Base-by-base conservation (phyloP, 2,797 vertebrate genomes). In the Dipus sagitta region DNA sequence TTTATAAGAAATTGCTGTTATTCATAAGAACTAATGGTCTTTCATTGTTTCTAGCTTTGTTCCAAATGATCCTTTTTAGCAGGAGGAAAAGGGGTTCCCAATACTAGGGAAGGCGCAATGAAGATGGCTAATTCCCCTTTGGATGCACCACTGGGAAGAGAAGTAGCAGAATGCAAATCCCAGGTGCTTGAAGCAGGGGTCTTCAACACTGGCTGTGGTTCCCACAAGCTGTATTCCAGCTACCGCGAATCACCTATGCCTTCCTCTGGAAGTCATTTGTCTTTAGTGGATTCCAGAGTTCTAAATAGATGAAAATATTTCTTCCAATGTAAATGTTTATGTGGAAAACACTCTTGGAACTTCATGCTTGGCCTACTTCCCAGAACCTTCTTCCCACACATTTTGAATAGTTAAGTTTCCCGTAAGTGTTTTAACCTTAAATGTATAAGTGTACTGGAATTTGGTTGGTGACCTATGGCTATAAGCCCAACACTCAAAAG, bases 341-440 rank as follows among this genome's bases (percentile, higher is more conserved):
- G 2, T 18, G 6, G 34, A 60, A 79, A 67, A 65, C 2, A 71
- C 42, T 28, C 34, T 23, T 67, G 15, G 10, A 21, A 23, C 4
- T 6, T 79, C 32, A 21, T n/a, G 10, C 0, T 68, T n/a, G 1
- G 9, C 18, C 30, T 20, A 14, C 3, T 42, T 72, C 21, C 42
- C 10, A 34, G 21, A 26, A 83, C 38, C 23, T 5, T 84, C 23
- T 30, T 18, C 20, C 32, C 11, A 84, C 47, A 3, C 4, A 72
- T 89, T 71, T 86, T 91, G 15, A 75, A 67, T 86, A 65, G 26
- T 76, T 78, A 83, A n/a, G 2, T 81, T 64, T 85, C 64, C 18
- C 10, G 62, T 54, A 72, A 58, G 2, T 6, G 21, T 26, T n/a
- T 86, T 72, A 38, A 38, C 10, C 10, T 32, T 79, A 87, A 71